Evolutionary conservation across 2,113 vertebrate genomes (phyloP).

Genomic region (Dascyllus trimaculatus): DNA sequence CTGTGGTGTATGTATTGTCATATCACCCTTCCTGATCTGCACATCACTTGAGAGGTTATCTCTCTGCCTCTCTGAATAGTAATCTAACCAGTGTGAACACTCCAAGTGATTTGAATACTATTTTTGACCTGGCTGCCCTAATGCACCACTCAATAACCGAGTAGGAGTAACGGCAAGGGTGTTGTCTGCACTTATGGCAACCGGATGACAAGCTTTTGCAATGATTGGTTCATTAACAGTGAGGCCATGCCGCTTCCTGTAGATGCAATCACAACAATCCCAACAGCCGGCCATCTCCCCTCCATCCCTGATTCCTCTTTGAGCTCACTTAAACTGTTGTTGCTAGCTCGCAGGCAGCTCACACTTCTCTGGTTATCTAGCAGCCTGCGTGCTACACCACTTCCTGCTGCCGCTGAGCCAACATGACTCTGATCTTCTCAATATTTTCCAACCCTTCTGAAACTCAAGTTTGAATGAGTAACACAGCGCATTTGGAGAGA

Average conservation of each 20-base stretch:
- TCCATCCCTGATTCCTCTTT: slow-evolving; percentile 12
- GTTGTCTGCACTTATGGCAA: slow-evolving; percentile 34
- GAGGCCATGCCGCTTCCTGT: slow-evolving; percentile 61
- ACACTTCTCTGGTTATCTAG: slow-evolving; percentile 25
- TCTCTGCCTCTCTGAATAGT: slow-evolving; percentile 6
- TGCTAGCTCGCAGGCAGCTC: slow-evolving; percentile 15
- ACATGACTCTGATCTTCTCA: slow-evolving; percentile 20
- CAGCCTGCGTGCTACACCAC: slow-evolving; percentile 44
- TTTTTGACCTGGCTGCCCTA: slow-evolving; percentile 1
- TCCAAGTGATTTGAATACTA: background rate
- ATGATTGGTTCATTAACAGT: slow-evolving; percentile 48
- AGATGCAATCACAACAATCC: slow-evolving; percentile 56
- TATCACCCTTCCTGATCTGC: background rate
- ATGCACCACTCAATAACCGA: slow-evolving; percentile 6
- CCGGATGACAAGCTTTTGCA: slow-evolving; percentile 34
- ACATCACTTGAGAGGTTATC: background rate
- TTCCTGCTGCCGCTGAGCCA: slow-evolving; percentile 58
- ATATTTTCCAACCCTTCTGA: background rate
- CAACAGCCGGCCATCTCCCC: slow-evolving; percentile 7
- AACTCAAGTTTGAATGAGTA: background rate
- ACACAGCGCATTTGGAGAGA: background rate
- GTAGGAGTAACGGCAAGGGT: slow-evolving; percentile 5
- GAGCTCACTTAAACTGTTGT: slow-evolving; percentile 2
- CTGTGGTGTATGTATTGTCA: background rate
- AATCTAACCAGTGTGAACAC: background rate